phyloP scores from a whole-genome alignment of 2,888 invertebrate genomes.

The Tholera decimalis region DNA sequence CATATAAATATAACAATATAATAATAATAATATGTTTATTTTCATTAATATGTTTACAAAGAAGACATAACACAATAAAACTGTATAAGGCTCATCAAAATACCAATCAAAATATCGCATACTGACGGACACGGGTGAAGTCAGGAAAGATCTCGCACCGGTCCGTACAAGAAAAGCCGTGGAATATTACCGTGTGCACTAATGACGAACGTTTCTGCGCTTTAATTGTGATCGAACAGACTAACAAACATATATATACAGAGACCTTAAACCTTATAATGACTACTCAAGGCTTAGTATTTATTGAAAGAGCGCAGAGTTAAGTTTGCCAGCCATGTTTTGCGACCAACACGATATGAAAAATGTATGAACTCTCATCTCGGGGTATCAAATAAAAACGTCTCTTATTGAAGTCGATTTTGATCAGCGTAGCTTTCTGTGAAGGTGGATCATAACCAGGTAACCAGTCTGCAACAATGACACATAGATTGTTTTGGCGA shows the following conservation, averaged over 20 bases:
- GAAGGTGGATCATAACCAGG: conserved; percentile 83
- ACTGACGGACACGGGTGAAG: conserved; percentile 74
- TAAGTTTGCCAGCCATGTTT: conserved; percentile 71
- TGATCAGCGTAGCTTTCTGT: conserved; percentile 81
- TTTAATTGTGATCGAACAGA: conserved; percentile 89
- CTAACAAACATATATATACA: conserved; percentile 71
- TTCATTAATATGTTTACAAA: no score
- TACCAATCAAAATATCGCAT: conserved; percentile 84
- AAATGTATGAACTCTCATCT: conserved; percentile 89
- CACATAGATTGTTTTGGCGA: conserved; percentile 61
- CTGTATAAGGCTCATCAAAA: conserved; percentile 78
- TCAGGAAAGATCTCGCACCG: conserved; percentile 73
- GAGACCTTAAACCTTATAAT: conserved; percentile 37
- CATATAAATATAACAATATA: no score
- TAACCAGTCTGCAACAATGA: conserved; percentile 65
- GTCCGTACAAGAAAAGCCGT: conserved; percentile 85
- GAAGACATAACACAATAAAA: conserved; percentile 70
- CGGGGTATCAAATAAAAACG: conserved; percentile 81
- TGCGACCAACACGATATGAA: conserved; percentile 84
- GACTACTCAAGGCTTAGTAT: conserved; percentile 59
- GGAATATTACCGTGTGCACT: conserved; percentile 90
- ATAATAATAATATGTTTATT: no score
- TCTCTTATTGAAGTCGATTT: conserved; percentile 80
- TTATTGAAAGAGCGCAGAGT: neutral
- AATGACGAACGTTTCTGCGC: conserved; percentile 89